phyloP scores from a whole-genome alignment of 2,797 vertebrate genomes.

The Sebastes ruberrimus region DNA sequence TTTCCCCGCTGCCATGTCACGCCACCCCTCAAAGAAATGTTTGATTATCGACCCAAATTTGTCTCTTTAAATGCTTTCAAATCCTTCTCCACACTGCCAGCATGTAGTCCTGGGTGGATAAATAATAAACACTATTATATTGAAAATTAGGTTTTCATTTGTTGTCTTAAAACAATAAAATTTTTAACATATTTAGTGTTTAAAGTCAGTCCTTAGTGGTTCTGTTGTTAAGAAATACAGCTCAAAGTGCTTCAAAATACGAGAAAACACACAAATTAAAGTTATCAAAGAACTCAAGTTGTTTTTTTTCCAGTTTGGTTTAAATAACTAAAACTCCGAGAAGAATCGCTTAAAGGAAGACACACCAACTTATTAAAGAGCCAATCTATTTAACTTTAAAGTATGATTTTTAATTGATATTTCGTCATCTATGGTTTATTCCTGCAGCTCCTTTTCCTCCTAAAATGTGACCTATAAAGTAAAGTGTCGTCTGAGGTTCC shows the following conservation, averaged over 20 bases:
- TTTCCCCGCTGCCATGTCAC: too few species aligned
- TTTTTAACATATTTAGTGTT: neutral
- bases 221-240: too few species aligned
- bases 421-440: neutral
- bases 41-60: neutral
- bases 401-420: neutral
- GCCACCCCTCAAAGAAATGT: too few species aligned
- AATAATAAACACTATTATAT: neutral
- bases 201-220: neutral
- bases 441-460: neutral
- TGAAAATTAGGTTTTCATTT: neutral
- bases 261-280: too few species aligned
- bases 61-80: neutral
- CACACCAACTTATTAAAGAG: neutral
- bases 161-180: neutral
- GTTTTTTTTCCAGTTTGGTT: neutral
- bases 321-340: neutral
- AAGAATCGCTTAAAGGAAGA: neutral
- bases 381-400: neutral
- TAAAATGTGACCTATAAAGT: neutral
- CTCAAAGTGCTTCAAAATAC: neutral
- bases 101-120: neutral
- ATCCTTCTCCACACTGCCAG: neutral
- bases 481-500: neutral
- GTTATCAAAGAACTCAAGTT: too few species aligned